Evolutionary conservation across 2,113 vertebrate species (phyloP), one percentile per base, ranked within the genome.

Genomic region (Cervus canadensis): DNA sequence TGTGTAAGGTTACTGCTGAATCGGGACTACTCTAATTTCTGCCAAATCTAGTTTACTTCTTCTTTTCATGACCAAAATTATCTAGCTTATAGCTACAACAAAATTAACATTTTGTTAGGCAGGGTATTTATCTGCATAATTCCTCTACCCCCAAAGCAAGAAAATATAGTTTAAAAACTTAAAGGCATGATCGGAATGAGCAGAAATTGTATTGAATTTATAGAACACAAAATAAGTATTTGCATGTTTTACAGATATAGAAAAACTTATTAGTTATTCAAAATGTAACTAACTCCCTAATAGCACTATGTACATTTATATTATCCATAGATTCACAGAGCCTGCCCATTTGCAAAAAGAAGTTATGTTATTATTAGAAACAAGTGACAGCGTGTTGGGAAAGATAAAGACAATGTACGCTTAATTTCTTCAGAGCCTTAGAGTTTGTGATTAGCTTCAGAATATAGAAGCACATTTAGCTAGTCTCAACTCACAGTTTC

Each of bases 1-100:
- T 97, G 97, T 97, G 93, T 98, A 94, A 96, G 95, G 96, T 98
- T 98, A 97, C 95, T 97, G 97, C 98, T 98, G 98, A 98, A 98
- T 98, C 3, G 86, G 93, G 97, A 98, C 79, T 98, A 93, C 96
- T 98, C 97, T 96, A 95, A 98, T 98, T 98, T 98, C 97, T 96
- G 93, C 71, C 82, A 98, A 98, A 98, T 94, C 97, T 97, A 93
- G 97, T 98, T 97, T 97, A 64, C 96, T 97, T 89, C 79, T 50
- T 97, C 95, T 97, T 95, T 94, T 97, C 83, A 89, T 92, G 95
- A 94, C 88, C 87, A 97, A 97, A 97, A 97, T 97, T 96, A 84
- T 96, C 96, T 93, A 81, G 83, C 86, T 97, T 95, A 95, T 95
- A 94, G 71, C 79, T 87, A 57, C 90, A 97, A 89, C 82, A 96